Conservation (phyloP, 1,140 invertebrate species). For the Anastrepha ludens region DNA sequence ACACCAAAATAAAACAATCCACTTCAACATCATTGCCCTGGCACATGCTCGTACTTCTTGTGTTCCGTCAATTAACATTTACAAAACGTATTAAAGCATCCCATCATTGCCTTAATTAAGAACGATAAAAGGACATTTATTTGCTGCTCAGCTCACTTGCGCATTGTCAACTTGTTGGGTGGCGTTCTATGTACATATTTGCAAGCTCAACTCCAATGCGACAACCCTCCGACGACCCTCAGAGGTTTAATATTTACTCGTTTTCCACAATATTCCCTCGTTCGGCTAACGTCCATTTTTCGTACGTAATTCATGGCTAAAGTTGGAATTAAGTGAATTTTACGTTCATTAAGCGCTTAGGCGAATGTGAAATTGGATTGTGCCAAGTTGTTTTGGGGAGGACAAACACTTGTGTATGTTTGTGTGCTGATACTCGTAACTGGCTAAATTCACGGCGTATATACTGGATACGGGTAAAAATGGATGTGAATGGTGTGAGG, state of each 20-base stretch:
- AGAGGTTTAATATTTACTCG: slow-evolving; percentile 3
- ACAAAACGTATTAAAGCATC: slow-evolving; percentile 74
- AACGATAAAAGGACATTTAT: slow-evolving; percentile 74
- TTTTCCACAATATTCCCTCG: slow-evolving; percentile 2
- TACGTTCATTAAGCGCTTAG: slow-evolving; percentile 73
- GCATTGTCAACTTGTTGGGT: slow-evolving; percentile 37
- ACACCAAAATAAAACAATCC: background rate
- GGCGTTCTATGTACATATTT: slow-evolving; percentile 20
- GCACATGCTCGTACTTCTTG: background rate
- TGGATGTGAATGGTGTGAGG: slow-evolving; percentile 56
- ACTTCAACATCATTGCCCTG: slow-evolving; percentile 5
- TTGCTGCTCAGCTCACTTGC: slow-evolving; percentile 58
- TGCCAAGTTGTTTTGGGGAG: slow-evolving; percentile 57
- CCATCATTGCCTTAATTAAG: slow-evolving; percentile 75
- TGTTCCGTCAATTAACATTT: slow-evolving; percentile 72
- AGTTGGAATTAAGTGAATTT: slow-evolving; percentile 74
- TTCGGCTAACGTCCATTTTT: slow-evolving; percentile 54
- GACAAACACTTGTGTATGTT: slow-evolving; percentile 55
- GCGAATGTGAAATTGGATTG: slow-evolving; percentile 52
- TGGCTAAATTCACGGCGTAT: background rate
- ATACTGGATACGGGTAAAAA: slow-evolving; percentile 29
- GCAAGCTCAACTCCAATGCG: slow-evolving; percentile 8
- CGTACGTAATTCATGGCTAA: slow-evolving; percentile 71
- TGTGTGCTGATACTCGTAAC: background rate
- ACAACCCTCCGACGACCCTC: background rate